Conservation (phyloP, 2,113 vertebrate genomes). For the Pantherophis guttatus region DNA sequence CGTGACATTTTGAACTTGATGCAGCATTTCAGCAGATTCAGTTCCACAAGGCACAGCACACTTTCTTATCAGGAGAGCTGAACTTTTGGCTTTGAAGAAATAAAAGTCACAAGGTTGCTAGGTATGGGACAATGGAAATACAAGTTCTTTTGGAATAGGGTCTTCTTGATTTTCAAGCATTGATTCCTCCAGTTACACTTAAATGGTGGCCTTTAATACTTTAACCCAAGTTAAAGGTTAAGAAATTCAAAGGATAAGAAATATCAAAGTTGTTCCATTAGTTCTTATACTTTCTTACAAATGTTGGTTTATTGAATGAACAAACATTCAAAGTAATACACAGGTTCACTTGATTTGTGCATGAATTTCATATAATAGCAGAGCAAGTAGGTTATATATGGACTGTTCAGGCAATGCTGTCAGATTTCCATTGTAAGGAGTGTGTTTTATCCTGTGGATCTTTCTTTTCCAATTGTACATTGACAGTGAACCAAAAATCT, state of each 20-base stretch:
- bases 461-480: constrained; percentile 36
- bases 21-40: neutral
- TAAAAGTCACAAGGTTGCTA: neutral
- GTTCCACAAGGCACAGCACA: neutral
- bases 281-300: neutral
- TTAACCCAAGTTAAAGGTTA: neutral
- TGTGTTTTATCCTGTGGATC: constrained; percentile 32
- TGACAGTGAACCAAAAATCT: constrained; percentile 35
- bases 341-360: neutral
- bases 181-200: neutral
- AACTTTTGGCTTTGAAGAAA: neutral
- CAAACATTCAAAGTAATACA: neutral
- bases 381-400: neutral
- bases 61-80: neutral
- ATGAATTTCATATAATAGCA: neutral
- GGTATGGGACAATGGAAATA: neutral
- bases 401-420: neutral
- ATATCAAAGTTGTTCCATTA: neutral
- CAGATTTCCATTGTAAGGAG: constrained; percentile 26
- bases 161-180: neutral
- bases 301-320: neutral
- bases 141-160: neutral
- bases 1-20: neutral
- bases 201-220: neutral
- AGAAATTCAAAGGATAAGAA: neutral